These are phyloP conservation scores for Adelognathus sp. DNA, from an alignment of 2,888 invertebrate genomes.

Conservation along the genomic window DNA sequence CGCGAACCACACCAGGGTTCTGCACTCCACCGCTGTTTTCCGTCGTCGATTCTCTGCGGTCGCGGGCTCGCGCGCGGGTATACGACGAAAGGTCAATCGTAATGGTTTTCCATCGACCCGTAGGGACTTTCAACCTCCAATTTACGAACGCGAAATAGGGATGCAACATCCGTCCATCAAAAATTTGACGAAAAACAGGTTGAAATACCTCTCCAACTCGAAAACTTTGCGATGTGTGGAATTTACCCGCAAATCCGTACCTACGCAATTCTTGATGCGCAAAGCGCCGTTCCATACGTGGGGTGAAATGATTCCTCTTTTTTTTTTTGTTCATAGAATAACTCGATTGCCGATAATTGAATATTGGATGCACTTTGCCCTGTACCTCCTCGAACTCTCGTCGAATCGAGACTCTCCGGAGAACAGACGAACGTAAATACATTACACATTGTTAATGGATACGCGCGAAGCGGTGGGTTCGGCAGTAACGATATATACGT, in stretches of 20 bases:
- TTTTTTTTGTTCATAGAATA: background rate
- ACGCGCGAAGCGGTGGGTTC: no score
- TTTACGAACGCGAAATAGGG: background rate
- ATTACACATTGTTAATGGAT: no score
- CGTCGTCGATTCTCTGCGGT: slow-evolving; percentile 21
- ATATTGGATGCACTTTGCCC: no score
- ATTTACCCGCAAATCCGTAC: background rate
- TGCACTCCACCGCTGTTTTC: slow-evolving; percentile 5
- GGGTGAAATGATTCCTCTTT: background rate
- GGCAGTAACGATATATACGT: no score
- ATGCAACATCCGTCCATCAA: background rate
- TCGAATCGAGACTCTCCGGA: no score
- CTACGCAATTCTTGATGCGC: background rate
- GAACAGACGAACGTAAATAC: no score
- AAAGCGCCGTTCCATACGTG: background rate
- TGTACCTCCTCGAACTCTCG: no score
- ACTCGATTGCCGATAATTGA: no score
- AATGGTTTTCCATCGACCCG: slow-evolving; percentile 27
- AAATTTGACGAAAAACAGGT: background rate
- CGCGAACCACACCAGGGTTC: slow-evolving; percentile 18
- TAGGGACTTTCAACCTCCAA: background rate
- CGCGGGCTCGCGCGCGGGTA: background rate
- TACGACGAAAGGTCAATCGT: slow-evolving; percentile 17
- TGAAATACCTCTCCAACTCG: background rate
- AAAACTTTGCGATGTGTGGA: background rate